Conservation (phyloP, 2,113 vertebrate species). For the Salminus brasiliensis region DNA sequence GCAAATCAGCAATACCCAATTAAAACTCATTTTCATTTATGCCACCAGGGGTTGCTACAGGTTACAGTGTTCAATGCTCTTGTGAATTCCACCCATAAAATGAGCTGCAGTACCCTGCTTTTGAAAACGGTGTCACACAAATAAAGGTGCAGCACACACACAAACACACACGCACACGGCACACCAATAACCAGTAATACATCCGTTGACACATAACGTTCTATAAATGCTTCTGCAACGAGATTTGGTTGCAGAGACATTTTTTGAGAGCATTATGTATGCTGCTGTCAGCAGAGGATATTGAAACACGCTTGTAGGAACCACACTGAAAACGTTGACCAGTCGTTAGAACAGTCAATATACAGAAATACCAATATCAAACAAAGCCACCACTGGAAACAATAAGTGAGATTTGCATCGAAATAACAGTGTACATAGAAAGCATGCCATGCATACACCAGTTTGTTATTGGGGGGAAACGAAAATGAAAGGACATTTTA, state of each 20-base stretch:
- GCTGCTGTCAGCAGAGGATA: constrained; percentile 20
- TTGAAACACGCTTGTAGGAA: constrained; percentile 46
- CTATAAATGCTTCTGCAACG: constrained; percentile 41
- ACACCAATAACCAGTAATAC: constrained; percentile 30
- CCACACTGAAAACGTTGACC: constrained; percentile 48
- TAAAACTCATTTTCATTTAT: neutral
- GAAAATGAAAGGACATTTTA: constrained; percentile 35
- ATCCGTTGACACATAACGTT: constrained; percentile 40
- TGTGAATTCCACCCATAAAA: constrained; percentile 23
- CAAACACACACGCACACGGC: constrained; percentile 31
- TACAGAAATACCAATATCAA: constrained; percentile 59
- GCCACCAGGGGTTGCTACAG: neutral
- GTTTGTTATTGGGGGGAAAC: constrained; percentile 20
- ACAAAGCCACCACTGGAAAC: constrained; percentile 51
- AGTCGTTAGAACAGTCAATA: constrained; percentile 26
- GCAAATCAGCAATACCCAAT: neutral
- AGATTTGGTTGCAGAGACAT: constrained; percentile 25
- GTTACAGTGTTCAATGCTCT: neutral
- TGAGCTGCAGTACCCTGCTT: constrained; percentile 16
- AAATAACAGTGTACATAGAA: constrained; percentile 61
- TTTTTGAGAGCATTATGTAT: constrained; percentile 40
- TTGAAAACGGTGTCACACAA: constrained; percentile 43
- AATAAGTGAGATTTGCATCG: constrained; percentile 49
- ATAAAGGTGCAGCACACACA: constrained; percentile 34
- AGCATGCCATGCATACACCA: constrained; percentile 75